Percentiles rank a stretch among this genome's conserved stretches.
Evolutionary conservation across 2,797 vertebrate species (phyloP).

Genomic region (Acropternis orthonyx): DNA sequence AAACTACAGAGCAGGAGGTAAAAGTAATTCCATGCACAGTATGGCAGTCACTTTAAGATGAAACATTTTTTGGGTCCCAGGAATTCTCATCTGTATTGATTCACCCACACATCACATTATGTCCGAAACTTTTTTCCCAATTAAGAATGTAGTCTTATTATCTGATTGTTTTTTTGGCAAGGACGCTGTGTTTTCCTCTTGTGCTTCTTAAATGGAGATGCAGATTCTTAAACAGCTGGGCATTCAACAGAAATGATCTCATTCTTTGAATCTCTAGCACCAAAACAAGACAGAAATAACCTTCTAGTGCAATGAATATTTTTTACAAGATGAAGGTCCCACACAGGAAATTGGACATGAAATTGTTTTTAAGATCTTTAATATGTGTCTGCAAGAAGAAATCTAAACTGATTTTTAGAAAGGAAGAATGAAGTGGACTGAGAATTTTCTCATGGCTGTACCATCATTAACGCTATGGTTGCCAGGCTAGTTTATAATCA

Average conservation of each 20-base stretch:
- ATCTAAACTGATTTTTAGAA: not conserved
- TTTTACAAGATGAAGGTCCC: constrained; percentile 1
- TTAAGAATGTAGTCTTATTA: constrained; percentile 5
- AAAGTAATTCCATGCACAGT: not conserved
- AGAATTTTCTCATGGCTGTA: not conserved
- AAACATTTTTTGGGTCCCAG: not conserved
- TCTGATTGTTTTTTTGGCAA: constrained; percentile 16
- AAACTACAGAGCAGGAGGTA: not conserved
- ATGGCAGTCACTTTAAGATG: not conserved
- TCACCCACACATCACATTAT: not conserved
- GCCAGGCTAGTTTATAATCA: not conserved
- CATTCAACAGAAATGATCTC: constrained; percentile 39
- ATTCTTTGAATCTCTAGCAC: constrained; percentile 11
- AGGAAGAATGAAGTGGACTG: not conserved
- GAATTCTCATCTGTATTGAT: not conserved
- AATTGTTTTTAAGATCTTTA: not conserved
- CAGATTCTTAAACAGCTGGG: constrained; percentile 34
- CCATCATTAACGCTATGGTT: constrained; percentile 15
- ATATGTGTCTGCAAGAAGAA: not conserved
- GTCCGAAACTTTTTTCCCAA: not conserved
- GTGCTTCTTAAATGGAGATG: constrained; percentile 2
- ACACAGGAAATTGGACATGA: not conserved
- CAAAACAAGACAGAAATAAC: constrained; percentile 61
- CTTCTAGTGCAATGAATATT: not conserved
- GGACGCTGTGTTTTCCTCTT: constrained; percentile 14